phyloP scores from a whole-genome alignment of 2,797 vertebrate species.

The Tangara arthus region DNA sequence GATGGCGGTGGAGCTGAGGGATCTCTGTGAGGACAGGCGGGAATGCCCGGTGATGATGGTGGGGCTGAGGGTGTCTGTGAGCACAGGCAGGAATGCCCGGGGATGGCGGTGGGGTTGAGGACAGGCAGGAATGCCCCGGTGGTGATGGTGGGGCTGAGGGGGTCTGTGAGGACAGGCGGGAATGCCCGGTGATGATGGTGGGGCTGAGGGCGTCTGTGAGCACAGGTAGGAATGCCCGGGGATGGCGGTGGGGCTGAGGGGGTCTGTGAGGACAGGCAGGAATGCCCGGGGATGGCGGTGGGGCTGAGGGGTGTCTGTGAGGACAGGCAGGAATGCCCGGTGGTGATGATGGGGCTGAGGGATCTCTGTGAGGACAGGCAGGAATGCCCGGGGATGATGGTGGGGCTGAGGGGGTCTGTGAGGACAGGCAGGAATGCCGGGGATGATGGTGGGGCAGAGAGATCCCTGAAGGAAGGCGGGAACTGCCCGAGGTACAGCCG shows the following conservation, averaged over 20 bases:
- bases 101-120: background rate
- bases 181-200: accelerated
- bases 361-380: too few species aligned
- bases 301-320: too few species aligned
- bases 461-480: background rate
- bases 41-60: accelerated
- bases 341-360: background rate
- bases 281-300: accelerated
- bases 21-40: too few species aligned
- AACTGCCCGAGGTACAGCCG: accelerated
- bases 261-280: background rate
- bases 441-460: too few species aligned
- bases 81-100: accelerated
- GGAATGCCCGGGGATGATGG: accelerated
- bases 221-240: accelerated
- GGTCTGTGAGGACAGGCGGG: accelerated
- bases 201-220: background rate
- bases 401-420: accelerated
- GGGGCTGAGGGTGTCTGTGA: too few species aligned
- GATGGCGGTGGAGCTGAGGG: too few species aligned
- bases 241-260: too few species aligned
- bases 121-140: accelerated
- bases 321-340: accelerated
- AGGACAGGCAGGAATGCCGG: accelerated
- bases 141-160: background rate